These are phyloP conservation scores for Drosophila parthenogenetica DNA, from an alignment of 2,888 invertebrate species.

Conservation along the genomic window DNA sequence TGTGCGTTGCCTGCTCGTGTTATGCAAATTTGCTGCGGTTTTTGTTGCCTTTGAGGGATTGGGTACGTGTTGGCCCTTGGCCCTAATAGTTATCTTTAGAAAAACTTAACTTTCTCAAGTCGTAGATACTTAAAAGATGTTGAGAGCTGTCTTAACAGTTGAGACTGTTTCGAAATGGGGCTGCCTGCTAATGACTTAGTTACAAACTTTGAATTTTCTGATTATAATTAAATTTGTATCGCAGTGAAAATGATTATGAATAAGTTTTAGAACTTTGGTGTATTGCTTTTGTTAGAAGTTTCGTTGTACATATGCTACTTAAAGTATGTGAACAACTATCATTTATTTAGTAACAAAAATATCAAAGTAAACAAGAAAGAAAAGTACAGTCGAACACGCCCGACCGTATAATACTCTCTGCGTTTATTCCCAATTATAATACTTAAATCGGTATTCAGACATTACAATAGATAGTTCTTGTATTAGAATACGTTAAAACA, in stretches of 20 bases:
- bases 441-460: no score
- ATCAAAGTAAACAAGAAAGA: no score
- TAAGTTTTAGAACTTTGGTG: not conserved
- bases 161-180: not conserved
- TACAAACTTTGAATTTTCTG: constrained; percentile 26
- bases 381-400: no score
- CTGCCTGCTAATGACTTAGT: constrained; percentile 41
- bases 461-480: no score
- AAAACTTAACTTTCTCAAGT: constrained; percentile 25
- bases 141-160: constrained; percentile 2
- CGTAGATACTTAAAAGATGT: constrained; percentile 25
- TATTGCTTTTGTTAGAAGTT: not conserved
- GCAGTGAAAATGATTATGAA: constrained; percentile 1
- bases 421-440: no score
- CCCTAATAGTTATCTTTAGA: constrained; percentile 34
- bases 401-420: no score
- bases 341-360: no score
- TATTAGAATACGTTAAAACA: no score
- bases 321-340: not conserved
- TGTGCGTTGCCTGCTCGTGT: constrained; percentile 63
- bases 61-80: constrained; percentile 28
- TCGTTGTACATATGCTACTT: not conserved
- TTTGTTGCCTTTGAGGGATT: constrained; percentile 51
- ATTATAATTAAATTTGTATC: constrained; percentile 37
- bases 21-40: constrained; percentile 72